Conservation (phyloP, 2,797 vertebrate genomes). For the Numenius phaeopus region DNA sequence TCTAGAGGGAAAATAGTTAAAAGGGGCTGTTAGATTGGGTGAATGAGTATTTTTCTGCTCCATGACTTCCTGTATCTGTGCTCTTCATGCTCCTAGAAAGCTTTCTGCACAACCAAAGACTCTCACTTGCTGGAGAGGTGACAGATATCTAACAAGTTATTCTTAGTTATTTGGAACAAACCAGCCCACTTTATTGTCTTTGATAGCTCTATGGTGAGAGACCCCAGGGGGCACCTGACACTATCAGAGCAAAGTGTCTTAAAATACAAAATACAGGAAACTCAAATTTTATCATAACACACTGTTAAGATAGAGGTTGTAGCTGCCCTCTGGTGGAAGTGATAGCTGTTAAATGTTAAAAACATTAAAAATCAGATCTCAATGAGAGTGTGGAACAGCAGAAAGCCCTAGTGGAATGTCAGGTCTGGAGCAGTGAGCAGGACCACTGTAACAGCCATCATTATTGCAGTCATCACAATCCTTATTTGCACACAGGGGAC, state of each 20-base stretch:
- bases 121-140: background rate
- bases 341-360: background rate
- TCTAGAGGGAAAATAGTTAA: conserved; percentile 66
- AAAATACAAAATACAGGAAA: background rate
- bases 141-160: background rate
- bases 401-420: background rate
- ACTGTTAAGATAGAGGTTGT: background rate
- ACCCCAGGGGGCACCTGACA: background rate
- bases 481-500: background rate
- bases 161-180: background rate
- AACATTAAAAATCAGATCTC: background rate
- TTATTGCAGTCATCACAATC: background rate
- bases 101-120: background rate
- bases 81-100: background rate
- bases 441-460: fast-evolving
- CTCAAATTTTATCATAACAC: fast-evolving
- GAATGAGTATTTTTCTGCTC: background rate
- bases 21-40: background rate
- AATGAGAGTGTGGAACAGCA: fast-evolving
- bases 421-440: background rate
- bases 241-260: background rate
- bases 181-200: background rate
- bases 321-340: conserved; percentile 56
- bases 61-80: background rate
- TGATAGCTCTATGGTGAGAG: background rate